Base-by-base conservation (phyloP, 2,797 vertebrate genomes). In the Rhynchonycteris naso region DNA sequence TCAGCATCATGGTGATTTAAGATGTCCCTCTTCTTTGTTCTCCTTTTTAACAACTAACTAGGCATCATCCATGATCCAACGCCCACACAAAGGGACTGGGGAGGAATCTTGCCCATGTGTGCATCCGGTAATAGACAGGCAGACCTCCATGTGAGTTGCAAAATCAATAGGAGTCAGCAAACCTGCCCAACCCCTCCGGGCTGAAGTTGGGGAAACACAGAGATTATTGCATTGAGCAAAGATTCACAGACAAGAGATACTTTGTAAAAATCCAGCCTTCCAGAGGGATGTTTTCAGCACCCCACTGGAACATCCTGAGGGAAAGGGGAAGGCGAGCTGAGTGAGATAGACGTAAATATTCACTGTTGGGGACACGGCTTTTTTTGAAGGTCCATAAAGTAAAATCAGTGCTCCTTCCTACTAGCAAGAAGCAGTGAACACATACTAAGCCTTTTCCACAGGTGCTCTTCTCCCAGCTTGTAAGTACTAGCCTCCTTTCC, bases 341-440 rank as follows among this genome's bases (percentile, higher is more conserved):
- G 28, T 63, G 58, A 72, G 50, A 68, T 5, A 5, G 24, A 72
- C 0, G 30, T 78, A 24, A 24, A 33, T 16, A 9, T 15, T 91
- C 19, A 38, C 24, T 56, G 35, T 33, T 59, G 35, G 81, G 28
- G 65, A 90, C 28, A n/a, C 7, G 21, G 35, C 2, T 69, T n/a
- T 92, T 88, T 81, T 58, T 58, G 28, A 87, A 61, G 76, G 58
- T 54, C 43, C 9, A 2, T 71, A 14, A 2, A 72, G 35, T 76
- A 72, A 89, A 58, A 87, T 59, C 24, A 78, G 28, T 78, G 59
- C 21, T 74, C 35, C 58, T 96, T 43, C 72, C 33, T 2, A 43
- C 6, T 28, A 68, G 12, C n/a, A 79, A 90, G 63, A 82, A 79
- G 22, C 43, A 68, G 35, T 35, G 13, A 75, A 74, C 7, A n/a